These are phyloP conservation scores for Schizaphis graminum DNA, from an alignment of 2,888 invertebrate species.

Conservation along the genomic window DNA sequence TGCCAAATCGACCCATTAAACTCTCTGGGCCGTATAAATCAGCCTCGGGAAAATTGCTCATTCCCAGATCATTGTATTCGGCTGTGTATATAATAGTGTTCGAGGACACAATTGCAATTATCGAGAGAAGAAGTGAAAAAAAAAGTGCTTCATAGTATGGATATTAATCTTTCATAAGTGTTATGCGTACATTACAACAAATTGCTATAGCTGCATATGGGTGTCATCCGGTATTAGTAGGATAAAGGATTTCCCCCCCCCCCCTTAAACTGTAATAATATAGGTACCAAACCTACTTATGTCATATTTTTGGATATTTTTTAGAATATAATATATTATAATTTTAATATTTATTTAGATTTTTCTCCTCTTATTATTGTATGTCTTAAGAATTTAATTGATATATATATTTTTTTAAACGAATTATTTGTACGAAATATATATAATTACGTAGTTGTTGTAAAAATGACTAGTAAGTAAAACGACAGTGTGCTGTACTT, in stretches of 20 bases:
- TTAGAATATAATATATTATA: neutral
- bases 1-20: constrained; percentile 26
- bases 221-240: neutral
- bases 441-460: neutral
- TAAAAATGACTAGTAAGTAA: neutral
- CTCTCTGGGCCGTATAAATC: neutral
- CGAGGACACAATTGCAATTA: neutral
- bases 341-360: neutral
- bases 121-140: neutral
- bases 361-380: neutral
- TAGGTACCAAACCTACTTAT: neutral
- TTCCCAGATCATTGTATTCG: constrained; percentile 3
- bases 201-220: neutral
- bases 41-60: constrained; percentile 15
- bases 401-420: neutral
- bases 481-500: neutral
- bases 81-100: constrained; percentile 11
- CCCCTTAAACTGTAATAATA: neutral
- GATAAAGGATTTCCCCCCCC: neutral
- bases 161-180: neutral
- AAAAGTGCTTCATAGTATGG: neutral
- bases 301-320: neutral
- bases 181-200: neutral
- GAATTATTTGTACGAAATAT: neutral
- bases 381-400: neutral